Percentiles rank a stretch among this genome's conserved stretches.
phyloP scores from a whole-genome alignment of 2,113 vertebrate genomes.

The Eolophus roseicapilla region DNA sequence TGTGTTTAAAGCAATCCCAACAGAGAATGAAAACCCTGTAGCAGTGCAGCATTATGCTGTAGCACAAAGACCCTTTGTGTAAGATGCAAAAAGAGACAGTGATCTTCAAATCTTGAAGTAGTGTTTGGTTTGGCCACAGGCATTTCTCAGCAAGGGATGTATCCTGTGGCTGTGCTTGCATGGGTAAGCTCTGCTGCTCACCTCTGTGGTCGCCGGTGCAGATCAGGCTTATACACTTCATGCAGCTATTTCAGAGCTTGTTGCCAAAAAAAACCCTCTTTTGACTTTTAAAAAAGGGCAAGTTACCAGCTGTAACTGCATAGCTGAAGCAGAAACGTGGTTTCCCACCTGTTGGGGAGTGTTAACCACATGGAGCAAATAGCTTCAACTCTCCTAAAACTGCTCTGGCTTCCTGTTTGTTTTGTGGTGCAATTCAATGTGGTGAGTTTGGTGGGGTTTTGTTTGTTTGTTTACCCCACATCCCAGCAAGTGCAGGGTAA shows the following conservation, averaged over 20 bases:
- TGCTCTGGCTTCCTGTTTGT: slow-evolving; percentile 51
- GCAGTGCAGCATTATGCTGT: fast-evolving
- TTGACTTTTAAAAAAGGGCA: not conserved
- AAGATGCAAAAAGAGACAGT: not conserved
- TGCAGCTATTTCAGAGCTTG: not conserved
- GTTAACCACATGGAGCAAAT: slow-evolving; percentile 39
- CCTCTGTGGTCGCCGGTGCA: fast-evolving
- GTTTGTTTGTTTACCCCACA: not conserved
- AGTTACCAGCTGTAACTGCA: not conserved
- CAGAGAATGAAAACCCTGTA: not conserved
- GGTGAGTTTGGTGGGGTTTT: not conserved
- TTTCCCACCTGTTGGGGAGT: not conserved
- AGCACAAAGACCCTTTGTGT: not conserved
- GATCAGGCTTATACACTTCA: fast-evolving
- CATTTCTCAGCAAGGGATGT: not conserved
- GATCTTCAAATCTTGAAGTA: not conserved
- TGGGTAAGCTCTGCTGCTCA: not conserved
- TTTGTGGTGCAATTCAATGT: not conserved
- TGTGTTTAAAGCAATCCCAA: not conserved
- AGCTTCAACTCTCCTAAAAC: not conserved
- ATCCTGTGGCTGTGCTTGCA: not conserved
- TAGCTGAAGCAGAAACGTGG: not conserved
- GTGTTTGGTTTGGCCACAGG: not conserved
- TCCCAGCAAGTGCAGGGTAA: not conserved
- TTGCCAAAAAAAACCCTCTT: not conserved